Percentiles rank a stretch among this genome's conserved stretches.
Evolutionary conservation across 2,888 invertebrate genomes (phyloP).

Genomic region (Helleia helle): DNA sequence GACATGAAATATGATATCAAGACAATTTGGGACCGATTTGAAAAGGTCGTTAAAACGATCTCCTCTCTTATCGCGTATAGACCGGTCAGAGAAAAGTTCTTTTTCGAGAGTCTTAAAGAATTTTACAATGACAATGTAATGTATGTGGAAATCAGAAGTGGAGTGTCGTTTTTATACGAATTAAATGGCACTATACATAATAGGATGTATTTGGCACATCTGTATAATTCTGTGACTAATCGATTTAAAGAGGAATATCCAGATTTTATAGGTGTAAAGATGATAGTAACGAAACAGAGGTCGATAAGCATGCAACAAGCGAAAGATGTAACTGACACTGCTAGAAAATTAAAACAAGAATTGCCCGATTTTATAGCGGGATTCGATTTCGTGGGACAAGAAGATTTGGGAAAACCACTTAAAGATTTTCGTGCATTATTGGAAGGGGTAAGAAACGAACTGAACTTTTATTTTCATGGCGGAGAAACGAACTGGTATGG

Average conservation of each 20-base stretch:
- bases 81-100: slow-evolving; percentile 77
- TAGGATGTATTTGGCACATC: slow-evolving; percentile 60
- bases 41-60: slow-evolving; percentile 62
- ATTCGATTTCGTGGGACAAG: slow-evolving; percentile 88
- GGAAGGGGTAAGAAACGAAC: slow-evolving; percentile 53
- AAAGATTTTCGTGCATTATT: slow-evolving; percentile 73
- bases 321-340: slow-evolving; percentile 43
- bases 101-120: slow-evolving; percentile 75
- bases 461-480: slow-evolving; percentile 84
- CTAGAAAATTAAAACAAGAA: slow-evolving; percentile 44
- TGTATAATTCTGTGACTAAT: slow-evolving; percentile 71
- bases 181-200: slow-evolving; percentile 73
- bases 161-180: slow-evolving; percentile 76
- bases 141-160: slow-evolving; percentile 79
- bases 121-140: slow-evolving; percentile 80
- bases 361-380: slow-evolving; percentile 82
- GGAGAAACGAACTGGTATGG: slow-evolving; percentile 87
- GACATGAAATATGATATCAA: slow-evolving; percentile 69
- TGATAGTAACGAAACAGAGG: slow-evolving; percentile 71
- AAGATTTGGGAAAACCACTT: slow-evolving; percentile 80
- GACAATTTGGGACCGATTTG: slow-evolving; percentile 75
- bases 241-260: slow-evolving; percentile 75
- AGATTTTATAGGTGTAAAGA: slow-evolving; percentile 78
- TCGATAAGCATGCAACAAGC: slow-evolving; percentile 41
- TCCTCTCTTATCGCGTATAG: slow-evolving; percentile 73